phyloP scores from a whole-genome alignment of 2,797 vertebrate genomes.

The Amblyraja radiata region DNA sequence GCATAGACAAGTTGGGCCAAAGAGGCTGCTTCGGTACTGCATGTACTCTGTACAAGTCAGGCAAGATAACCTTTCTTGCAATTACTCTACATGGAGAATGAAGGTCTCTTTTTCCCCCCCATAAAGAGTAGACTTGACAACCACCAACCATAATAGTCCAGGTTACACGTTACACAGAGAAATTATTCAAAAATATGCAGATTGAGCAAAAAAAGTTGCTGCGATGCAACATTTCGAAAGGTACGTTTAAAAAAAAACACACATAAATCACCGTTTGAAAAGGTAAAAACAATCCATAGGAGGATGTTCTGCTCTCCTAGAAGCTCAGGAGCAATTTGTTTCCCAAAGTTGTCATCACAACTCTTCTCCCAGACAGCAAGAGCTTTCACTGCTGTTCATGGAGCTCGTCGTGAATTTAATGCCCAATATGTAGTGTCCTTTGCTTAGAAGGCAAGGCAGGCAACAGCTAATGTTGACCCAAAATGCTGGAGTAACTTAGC shows the following conservation, averaged over 20 bases:
- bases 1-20: too few relatives aligned
- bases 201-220: neutral
- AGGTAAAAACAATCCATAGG: neutral
- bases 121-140: neutral
- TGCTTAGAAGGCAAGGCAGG: neutral
- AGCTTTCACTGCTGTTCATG: too few relatives aligned
- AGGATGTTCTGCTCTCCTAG: neutral
- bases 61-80: neutral
- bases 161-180: neutral
- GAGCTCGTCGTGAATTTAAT: neutral
- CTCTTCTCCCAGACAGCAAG: neutral
- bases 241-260: neutral
- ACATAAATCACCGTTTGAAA: neutral
- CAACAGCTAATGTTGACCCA: neutral
- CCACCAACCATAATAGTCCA: neutral
- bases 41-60: neutral
- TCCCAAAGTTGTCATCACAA: neutral
- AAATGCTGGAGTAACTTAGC: too few relatives aligned
- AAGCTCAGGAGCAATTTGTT: neutral
- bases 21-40: too few relatives aligned
- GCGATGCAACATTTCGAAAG: neutral
- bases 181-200: neutral
- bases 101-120: neutral
- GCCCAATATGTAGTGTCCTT: neutral
- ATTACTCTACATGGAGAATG: neutral